Conservation (phyloP, 2,888 invertebrate genomes). For the Caenorhabditis japonica region DNA sequence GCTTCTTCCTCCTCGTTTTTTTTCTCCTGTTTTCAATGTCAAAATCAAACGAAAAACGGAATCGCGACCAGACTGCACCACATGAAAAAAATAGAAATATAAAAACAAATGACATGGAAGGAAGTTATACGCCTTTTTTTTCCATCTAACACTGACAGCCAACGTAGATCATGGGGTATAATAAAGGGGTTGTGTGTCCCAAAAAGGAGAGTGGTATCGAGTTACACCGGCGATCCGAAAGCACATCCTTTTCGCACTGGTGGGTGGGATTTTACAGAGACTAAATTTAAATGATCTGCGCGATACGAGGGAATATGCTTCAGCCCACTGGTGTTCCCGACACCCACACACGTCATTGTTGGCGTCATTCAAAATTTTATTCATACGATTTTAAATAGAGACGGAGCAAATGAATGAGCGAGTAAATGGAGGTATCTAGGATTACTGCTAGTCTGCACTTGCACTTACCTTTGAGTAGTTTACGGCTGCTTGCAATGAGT, state of each 20-base stretch:
- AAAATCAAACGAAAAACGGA: constrained; percentile 1
- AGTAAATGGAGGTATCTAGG: too few species aligned
- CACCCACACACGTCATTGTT: constrained; percentile 45
- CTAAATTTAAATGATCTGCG: constrained; percentile 53
- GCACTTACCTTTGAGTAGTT: constrained; percentile 45
- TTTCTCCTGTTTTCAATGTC: constrained; percentile 26
- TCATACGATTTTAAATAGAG: too few species aligned
- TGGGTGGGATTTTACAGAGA: neutral
- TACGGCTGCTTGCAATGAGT: constrained; percentile 50
- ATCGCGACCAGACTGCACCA: neutral
- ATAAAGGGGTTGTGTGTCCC: too few species aligned
- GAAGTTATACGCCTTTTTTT: constrained; percentile 1
- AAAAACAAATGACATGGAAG: constrained; percentile 1
- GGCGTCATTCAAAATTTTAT: constrained; percentile 21
- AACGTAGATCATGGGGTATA: too few species aligned
- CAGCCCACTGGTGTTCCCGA: constrained; percentile 24
- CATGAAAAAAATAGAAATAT: constrained; percentile 7
- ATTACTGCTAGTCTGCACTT: too few species aligned
- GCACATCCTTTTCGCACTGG: constrained; percentile 25
- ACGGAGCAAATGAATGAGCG: too few species aligned
- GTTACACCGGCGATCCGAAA: constrained; percentile 47
- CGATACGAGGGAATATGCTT: constrained; percentile 20
- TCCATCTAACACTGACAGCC: too few species aligned
- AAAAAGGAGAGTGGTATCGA: constrained; percentile 40
- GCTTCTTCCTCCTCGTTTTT: too few species aligned